A percentile compares a stretch with the other conserved stretches of the same genome.
Evolutionary conservation across 2,888 invertebrate genomes (phyloP).

Genomic region (Mayetiola destructor): DNA sequence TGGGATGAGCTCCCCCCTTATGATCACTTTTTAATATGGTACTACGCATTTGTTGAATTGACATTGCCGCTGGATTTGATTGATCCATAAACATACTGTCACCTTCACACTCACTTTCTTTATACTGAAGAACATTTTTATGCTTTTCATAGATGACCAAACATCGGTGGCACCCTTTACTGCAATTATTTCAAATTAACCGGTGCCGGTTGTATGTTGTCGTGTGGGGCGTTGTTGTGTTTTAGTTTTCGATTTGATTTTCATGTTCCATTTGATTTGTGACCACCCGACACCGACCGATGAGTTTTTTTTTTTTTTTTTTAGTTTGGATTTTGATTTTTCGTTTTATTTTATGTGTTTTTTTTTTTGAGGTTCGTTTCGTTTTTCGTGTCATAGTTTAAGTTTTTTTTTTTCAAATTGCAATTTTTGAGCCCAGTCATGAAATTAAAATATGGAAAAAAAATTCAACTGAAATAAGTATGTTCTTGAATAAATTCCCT

Average conservation of each 20-base stretch:
- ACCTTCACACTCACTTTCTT: slow-evolving; percentile 80
- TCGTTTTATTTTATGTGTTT: neutral
- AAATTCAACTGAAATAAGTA: slow-evolving; percentile 3
- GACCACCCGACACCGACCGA: too few relatives aligned
- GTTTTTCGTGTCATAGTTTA: neutral
- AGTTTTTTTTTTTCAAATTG: too few relatives aligned
- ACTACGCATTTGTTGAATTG: slow-evolving; percentile 33
- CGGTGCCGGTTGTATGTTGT: neutral
- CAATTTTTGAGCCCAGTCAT: slow-evolving; percentile 7
- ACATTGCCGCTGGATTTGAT: slow-evolving; percentile 38
- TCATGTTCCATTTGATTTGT: neutral
- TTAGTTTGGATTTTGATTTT: neutral
- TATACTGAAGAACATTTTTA: slow-evolving; percentile 87
- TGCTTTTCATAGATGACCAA: slow-evolving; percentile 93
- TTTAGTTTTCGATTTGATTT: slow-evolving; percentile 7
- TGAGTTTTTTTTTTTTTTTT: neutral
- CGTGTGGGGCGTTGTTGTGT: slow-evolving; percentile 10
- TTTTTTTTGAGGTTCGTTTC: neutral
- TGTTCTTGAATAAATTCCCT: neutral
- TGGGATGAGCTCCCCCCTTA: slow-evolving; percentile 40
- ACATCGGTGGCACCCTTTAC: slow-evolving; percentile 84
- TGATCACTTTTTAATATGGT: slow-evolving; percentile 35
- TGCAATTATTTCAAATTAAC: slow-evolving; percentile 37
- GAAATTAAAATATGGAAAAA: slow-evolving; percentile 9
- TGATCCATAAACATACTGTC: slow-evolving; percentile 39